Evolutionary conservation across 1,140 invertebrate genomes (phyloP), one percentile per base, ranked within the genome.

Genomic region (Nebria ingens): DNA sequence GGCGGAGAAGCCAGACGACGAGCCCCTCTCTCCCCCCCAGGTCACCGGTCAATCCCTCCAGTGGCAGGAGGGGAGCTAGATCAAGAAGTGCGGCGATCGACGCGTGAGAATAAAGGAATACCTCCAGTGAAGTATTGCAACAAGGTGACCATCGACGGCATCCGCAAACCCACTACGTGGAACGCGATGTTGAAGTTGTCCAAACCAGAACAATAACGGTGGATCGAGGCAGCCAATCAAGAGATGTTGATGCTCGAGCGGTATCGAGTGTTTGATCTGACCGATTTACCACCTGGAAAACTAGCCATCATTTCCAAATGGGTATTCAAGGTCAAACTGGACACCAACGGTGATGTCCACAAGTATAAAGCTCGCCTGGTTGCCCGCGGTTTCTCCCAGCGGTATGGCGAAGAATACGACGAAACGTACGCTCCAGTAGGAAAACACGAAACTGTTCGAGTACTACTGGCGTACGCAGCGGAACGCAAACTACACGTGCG

Each of bases 381-480:
- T n/a, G 25, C 25, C 6, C 25, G n/a, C 6, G 25, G n/a, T n/a
- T 34, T 34, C 25, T 34, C 25, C 25, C 25, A 34, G 25, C 6
- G n/a, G 25, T 34, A 34, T 34, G n/a, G 25, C 25, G n/a, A 9
- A n/a, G 25, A 34, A 6, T 34, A 34, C 25, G 25, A 34, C 25
- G 25, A 34, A n/a, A n/a, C n/a, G 6, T 63, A 59, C 38, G 51
- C 56, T 12, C 64, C 59, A 21, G 60, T 65, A 1, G 56, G 61
- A 1, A 25, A 62, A 12, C 60, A 59, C 49, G 58, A 59, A 17
- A 49, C 69, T 17, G 22, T 70, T 12, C 21, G 66, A 52, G 13
- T 62, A 12, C 19, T 72, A 6, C 40, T 72, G 2, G 25, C 25
- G 25, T 34, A 9, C 6, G 6, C 25, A 34, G 25, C 6, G n/a